Evolutionary conservation across 2,113 vertebrate genomes (phyloP).

Genomic region (Pimephales promelas): DNA sequence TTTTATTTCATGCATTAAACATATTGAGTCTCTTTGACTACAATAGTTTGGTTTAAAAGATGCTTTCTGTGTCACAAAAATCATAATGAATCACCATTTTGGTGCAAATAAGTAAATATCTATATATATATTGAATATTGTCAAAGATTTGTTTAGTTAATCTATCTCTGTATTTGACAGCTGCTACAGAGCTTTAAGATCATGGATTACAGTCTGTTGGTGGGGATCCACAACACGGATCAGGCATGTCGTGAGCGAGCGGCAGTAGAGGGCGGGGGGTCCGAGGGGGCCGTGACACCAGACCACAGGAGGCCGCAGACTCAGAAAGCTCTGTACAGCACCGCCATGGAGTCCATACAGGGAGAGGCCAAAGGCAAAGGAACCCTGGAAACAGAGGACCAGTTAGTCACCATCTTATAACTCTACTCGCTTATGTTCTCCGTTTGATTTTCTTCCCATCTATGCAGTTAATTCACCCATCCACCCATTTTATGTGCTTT

Average conservation of each 20-base stretch:
- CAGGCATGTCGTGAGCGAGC: constrained; percentile 62
- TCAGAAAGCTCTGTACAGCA: constrained; percentile 91
- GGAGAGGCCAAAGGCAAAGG: constrained; percentile 79
- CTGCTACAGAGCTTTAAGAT: constrained; percentile 97
- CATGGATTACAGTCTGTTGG: constrained; percentile 95
- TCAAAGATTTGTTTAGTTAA: background rate
- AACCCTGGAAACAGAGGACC: constrained; percentile 88
- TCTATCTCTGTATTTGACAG: constrained; percentile 66
- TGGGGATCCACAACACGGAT: constrained; percentile 89
- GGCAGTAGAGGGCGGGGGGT: constrained; percentile 61
- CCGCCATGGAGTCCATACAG: constrained; percentile 92
- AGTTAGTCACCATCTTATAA: constrained; percentile 66
- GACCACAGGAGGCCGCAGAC: constrained; percentile 78
- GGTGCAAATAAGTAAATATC: background rate
- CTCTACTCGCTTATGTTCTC: background rate
- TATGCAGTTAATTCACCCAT: background rate
- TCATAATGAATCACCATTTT: background rate
- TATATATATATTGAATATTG: background rate
- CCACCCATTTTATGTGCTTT: background rate
- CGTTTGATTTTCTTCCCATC: background rate
- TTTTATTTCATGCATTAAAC: background rate
- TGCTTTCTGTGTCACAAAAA: background rate
- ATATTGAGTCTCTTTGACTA: background rate
- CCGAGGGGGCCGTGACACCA: constrained; percentile 35
- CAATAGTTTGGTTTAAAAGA: background rate